Base-by-base conservation (phyloP, 2,797 vertebrate species). In the Gambusia yucatana region DNA sequence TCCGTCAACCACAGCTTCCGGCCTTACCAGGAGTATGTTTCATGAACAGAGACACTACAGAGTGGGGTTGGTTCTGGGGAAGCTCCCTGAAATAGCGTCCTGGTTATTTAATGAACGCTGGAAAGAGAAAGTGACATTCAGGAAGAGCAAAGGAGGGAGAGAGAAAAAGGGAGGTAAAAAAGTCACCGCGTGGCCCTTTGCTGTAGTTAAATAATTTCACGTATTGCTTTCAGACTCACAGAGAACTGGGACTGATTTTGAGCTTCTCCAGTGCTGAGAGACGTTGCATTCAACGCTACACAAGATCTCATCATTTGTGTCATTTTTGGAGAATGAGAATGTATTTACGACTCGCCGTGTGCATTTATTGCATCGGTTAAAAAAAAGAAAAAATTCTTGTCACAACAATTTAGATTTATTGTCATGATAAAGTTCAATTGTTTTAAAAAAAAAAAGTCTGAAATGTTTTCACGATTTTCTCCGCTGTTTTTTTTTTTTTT, bases 161-260 rank as follows among this genome's bases (percentile, higher is more conserved):
- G 76, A 50, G 14, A 16, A 4, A 14, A 13, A 73, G 76, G 16
- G 5, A 83, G 81, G 80, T 78, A n/a, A 47, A 22, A 65, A 36
- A 20, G 17, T 10, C 33, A 65, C 59, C 0, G 6, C 3, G 3
- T 67, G 20, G 7, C 16, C 1, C 30, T 39, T 39, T 78, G 75
- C 82, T 88, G 86, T 71, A 85, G 85, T 80, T 76, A 33, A 82
- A 61, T 87, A 84, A 91, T 87, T 88, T 83, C 74, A 30, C 57
- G 78, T 89, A 87, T 90, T 82, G 86, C 39, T 47, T 87, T 84
- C 67, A 6, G 7, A 74, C 82, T 87, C 82, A 82, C 80, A 78
- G 85, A 90, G 87, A 88, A 87, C 77, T 75, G 50, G 75, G 72
- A 20, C 78, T 75, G 75, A 85, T 82, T 78, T 74, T 69, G 76